A percentile compares a stretch with the other conserved stretches of the same genome.
phyloP scores from a whole-genome alignment of 2,888 invertebrate genomes.

The Tyria jacobaeae region DNA sequence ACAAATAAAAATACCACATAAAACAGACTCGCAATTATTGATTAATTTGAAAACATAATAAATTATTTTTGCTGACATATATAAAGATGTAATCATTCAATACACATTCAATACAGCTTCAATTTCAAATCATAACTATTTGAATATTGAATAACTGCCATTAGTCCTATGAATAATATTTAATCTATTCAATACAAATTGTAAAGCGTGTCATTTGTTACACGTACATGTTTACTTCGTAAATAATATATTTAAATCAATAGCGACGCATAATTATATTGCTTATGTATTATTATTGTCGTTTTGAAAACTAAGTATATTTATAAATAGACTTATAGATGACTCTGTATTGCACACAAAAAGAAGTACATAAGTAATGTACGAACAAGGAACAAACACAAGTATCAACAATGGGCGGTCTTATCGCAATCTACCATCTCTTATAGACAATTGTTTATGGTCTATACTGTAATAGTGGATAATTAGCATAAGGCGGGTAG shows the following conservation, averaged over 20 bases:
- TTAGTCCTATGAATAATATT: constrained; percentile 23
- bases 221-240: constrained; percentile 16
- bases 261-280: background rate
- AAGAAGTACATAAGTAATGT: too few relatives aligned
- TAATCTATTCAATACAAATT: constrained; percentile 31
- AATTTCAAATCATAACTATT: constrained; percentile 8
- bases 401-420: too few relatives aligned
- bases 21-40: background rate
- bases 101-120: background rate
- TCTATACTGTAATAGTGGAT: too few relatives aligned
- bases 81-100: background rate
- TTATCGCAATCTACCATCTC: too few relatives aligned
- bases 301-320: too few relatives aligned
- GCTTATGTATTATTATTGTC: too few relatives aligned
- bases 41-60: background rate
- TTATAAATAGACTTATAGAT: too few relatives aligned
- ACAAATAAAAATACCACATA: too few relatives aligned
- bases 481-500: too few relatives aligned
- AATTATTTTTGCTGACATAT: background rate
- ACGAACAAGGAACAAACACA: too few relatives aligned
- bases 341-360: too few relatives aligned
- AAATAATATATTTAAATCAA: background rate
- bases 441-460: too few relatives aligned
- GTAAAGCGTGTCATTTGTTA: constrained; percentile 21
- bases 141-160: constrained; percentile 26